A percentile compares a stretch with the other conserved stretches of the same genome.
Evolutionary conservation across 2,888 invertebrate species (phyloP).

Genomic region (Stratiomys singularior): DNA sequence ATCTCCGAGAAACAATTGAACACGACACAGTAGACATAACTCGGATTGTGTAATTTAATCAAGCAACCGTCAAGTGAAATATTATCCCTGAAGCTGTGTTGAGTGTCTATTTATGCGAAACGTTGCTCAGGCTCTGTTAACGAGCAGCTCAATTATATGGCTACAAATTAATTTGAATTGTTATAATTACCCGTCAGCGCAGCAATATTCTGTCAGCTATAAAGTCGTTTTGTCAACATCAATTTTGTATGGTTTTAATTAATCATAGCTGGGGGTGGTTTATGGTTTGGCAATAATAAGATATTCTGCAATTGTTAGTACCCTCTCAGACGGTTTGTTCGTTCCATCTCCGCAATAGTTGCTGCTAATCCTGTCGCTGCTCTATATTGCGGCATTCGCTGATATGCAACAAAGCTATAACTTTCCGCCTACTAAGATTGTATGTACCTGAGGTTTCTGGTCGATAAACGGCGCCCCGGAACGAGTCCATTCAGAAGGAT

Average conservation of each 20-base stretch:
- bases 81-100: background rate
- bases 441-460: too few relatives aligned
- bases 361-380: too few relatives aligned
- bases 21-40: constrained; percentile 4
- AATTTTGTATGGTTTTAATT: constrained; percentile 6
- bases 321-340: background rate
- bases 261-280: background rate
- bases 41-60: constrained; percentile 30
- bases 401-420: too few relatives aligned
- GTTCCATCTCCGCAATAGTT: too few relatives aligned
- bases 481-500: background rate
- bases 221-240: constrained; percentile 1
- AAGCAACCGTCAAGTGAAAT: constrained; percentile 27
- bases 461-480: background rate
- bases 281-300: background rate
- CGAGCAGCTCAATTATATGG: background rate
- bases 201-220: background rate
- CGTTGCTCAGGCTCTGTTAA: background rate
- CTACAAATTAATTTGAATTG: background rate
- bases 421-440: too few relatives aligned
- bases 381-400: too few relatives aligned
- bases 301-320: background rate
- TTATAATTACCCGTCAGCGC: background rate
- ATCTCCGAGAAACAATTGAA: constrained; percentile 24
- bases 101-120: background rate